Evolutionary conservation across 2,797 vertebrate species (phyloP), one percentile per base, ranked within the genome.

Genomic region (Manis javanica): DNA sequence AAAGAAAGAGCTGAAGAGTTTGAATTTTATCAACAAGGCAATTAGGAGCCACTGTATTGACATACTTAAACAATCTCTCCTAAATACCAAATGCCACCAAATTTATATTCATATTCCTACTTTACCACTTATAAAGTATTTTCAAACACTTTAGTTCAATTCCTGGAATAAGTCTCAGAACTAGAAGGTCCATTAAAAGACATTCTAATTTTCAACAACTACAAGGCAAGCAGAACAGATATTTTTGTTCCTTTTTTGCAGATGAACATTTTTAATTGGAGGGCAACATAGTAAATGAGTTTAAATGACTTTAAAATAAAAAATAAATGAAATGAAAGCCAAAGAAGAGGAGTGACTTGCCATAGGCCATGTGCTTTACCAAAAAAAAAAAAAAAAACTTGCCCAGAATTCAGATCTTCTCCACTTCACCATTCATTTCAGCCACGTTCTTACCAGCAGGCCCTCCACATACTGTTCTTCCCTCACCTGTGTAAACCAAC

Each of bases 291-390:
- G 21, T 42, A 46, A 61, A 86, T 66, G 8, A 89, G 85, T 82
- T 85, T 68, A 75, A 91, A 78, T 87, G 23, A 79, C 81, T 74
- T 94, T 68, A 68, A 91, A 68, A 74, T 86, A 90, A 51, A 37
- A 78, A 88, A 86, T 51, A 90, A 69, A 89, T 57, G 53, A 83
- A 93, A 82, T 77, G 42, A 68, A 94, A 92, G 89, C 29, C 89
- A 88, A 91, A 78, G 23, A 91, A 68, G 61, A 87, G 51, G 23
- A 68, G 31, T 81, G 37, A 86, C 3, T 16, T 71, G 34, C 12
- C 37, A 87, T 49, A 71, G 15, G 29, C 21, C 57, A 83, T 11
- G n/a, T 3, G 46, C 64, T 84, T 91, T 64, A 82, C 11, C 34
- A 34, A 84, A 82, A 77, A 24, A 72, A 31, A 69, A 69, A 79